Base-by-base conservation (phyloP, 2,888 invertebrate species). In the Lasioglossum leucozonium region DNA sequence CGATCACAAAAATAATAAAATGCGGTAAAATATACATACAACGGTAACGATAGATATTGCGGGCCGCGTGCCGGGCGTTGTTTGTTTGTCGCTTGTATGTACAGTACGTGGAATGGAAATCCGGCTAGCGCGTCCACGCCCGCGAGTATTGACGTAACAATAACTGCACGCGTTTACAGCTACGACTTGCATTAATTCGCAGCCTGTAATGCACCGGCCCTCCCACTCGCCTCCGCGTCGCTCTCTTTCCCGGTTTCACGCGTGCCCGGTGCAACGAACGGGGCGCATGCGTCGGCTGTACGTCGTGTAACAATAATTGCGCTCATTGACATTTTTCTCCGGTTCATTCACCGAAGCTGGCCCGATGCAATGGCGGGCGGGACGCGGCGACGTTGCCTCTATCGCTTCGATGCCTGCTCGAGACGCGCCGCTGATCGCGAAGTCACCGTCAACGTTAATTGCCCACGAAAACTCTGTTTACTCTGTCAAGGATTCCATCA, bases 251-350 rank as follows among this genome's bases (percentile, higher is more conserved):
- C 37, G 58, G 58, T n/a, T 26, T 72, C 72, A 18, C 42, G 26
- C 76, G 34, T 42, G 40, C 34, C 42, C 47, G 40, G n/a, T 13
- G 69, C 69, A 40, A 44, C 42, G 16, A 18, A n/a, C 34, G 5
- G 65, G n/a, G 75, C 86, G 85, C 89, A 81, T 84, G 88, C 86
- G 88, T 83, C 79, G 79, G 72, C 47, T 75, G 62, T 78, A 79
- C 80, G 88, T 91, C 90, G 89, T 89, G 90, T 92, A 92, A 92
- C 91, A 93, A 93, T 94, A 94, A 94, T 94, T 93, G 92, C 92
- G 87, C 93, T 93, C 93, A 92, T 93, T 93, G 93, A 92, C 93
- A 93, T 94, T 93, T 93, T 93, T 93, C 92, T 87, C 72, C 89
- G 88, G 91, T 91, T 92, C 92, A 90, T 92, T 93, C 92, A 92